Base-by-base conservation (phyloP, 1,140 invertebrate species). In the Penaeus chinensis region DNA sequence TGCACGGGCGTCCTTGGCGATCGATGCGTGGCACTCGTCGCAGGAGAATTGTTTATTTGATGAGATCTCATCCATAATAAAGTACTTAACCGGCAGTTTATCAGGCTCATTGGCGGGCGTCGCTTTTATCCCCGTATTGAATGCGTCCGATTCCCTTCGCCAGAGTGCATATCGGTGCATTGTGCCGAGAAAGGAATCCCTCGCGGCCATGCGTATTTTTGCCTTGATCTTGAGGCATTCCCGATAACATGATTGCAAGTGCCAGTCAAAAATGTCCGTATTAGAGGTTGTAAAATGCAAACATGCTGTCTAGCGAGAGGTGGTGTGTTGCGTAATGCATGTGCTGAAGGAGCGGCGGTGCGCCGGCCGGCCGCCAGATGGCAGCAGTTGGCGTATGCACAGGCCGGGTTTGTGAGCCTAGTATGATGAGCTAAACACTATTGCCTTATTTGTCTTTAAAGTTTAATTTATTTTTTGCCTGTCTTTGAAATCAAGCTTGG, bases 361-460 rank as follows among this genome's bases (percentile, higher is more conserved):
- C 42, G 20, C n/a, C 47, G 69, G 24, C n/a, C 22, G 19, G 69
- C 69, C 69, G 82, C 47, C 69, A 84, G 82, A 76, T 69, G 82
- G 69, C 82, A 84, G 82, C 69, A 84, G 66, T 37, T 84, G 47
- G 62, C 62, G 82, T 84, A 84, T 84, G 76, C 82, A 84, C 82
- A 27, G 42, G 32, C 82, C 24, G 37, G 47, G 69, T 69, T 84
- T 54, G 63, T 20, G 47, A 20, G 54, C 54, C 47, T 32, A 74
- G 47, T 61, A 74, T 76, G 5, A 84, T 69, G 54, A 54, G 69
- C 82, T 24, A 37, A 18, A 74, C 69, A 61, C 5, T 84, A 13
- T 24, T 61, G 11, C 66, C 69, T 76, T 76, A 76, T 84, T 76
- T 61, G 16, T 84, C 69, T 22, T 27, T 32, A 8, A 24, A 24